Evolutionary conservation across 2,113 vertebrate species (phyloP), one percentile per base, ranked within the genome.

Genomic region (Eclectus roratus): DNA sequence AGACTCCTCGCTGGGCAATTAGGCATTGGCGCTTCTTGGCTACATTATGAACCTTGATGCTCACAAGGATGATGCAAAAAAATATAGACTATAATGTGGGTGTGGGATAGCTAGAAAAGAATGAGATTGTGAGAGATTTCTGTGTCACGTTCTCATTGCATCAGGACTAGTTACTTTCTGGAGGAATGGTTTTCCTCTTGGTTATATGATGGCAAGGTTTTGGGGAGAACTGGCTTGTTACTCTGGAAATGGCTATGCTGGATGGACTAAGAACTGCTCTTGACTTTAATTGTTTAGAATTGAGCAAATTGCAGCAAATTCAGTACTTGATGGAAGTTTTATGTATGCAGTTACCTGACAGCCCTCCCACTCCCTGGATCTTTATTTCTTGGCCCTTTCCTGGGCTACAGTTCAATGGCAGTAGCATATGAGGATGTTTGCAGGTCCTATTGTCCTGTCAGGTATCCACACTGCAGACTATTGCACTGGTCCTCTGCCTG

Each of bases 81-180:
- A 56, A 31, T 10, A 4, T 0, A 21, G 16, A 58, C 11, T 27
- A 17, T 10, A 20, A 39, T 49, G 0, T 56, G 41, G 2, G 25
- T 29, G 44, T 44, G 41, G 16, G 77, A 49, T 53, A 61, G 10
- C 27, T 86, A 5, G 11, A 43, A 64, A 77, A 65, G 18, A 77
- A 33, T 35, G 29, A 77, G 44, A 52, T 23, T 18, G 28, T 21
- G 37, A n/a, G 37, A 39, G 8, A 37, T 56, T 77, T 73, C 56
- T 61, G 35, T 71, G 46, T 27, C 68, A 60, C 13, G 6, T 35
- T 63, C 10, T 17, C 17, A 5, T 63, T 31, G 21, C 39, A 7
- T 33, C 29, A 73, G 47, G 43, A 27, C 11, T 20, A 35, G n/a
- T 60, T 60, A 4, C 16, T 68, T 17, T 72, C 23, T 61, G 33